Conservation (phyloP, 2,113 vertebrate genomes). For the Halcyon malimbica region DNA sequence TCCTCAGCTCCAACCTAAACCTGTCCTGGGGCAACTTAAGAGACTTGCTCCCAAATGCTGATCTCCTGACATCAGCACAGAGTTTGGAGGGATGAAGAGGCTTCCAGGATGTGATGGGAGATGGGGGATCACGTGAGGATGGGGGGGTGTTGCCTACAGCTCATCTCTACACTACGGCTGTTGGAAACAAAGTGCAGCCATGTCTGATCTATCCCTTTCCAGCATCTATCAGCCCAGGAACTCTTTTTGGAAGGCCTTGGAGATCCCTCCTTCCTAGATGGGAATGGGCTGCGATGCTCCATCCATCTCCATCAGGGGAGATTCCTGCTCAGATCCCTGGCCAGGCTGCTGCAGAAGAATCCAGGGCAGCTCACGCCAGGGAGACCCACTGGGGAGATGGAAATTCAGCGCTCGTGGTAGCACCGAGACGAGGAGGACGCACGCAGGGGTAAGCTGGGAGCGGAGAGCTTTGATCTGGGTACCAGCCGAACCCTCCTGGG, state of each 20-base stretch:
- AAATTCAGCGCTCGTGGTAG: neutral
- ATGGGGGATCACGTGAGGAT: neutral
- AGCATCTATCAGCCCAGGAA: neutral
- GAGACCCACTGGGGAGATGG: neutral
- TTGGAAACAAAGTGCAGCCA: neutral
- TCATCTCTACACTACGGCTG: neutral
- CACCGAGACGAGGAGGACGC: accelerated
- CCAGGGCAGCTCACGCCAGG: neutral
- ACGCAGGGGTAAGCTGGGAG: neutral
- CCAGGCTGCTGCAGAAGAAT: neutral
- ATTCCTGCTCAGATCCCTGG: neutral
- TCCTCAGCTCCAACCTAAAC: too few relatives aligned
- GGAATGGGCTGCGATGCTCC: neutral
- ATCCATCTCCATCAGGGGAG: neutral
- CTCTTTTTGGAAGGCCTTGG: neutral
- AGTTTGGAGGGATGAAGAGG: neutral
- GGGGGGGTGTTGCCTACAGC: neutral
- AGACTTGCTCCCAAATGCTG: neutral
- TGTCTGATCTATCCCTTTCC: neutral
- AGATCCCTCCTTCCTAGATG: neutral
- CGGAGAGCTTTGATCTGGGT: neutral
- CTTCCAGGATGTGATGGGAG: neutral
- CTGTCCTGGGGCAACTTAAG: neutral
- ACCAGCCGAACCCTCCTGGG: neutral
- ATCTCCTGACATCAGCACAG: neutral